A percentile compares a stretch with the other conserved stretches of the same genome.
Conservation (phyloP, 2,888 invertebrate species). For the Pachycephus smyrnensis region DNA sequence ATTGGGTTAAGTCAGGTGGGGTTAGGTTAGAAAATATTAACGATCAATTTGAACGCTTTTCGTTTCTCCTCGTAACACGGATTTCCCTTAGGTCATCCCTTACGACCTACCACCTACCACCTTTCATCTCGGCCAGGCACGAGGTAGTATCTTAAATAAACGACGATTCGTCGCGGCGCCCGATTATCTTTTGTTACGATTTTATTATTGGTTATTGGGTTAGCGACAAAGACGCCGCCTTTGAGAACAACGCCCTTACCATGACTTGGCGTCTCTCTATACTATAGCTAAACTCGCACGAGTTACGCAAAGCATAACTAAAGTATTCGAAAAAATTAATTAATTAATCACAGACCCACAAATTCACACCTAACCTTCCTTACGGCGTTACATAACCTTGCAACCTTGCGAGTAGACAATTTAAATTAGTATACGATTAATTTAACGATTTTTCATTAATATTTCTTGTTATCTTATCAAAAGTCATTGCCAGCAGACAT, state of each 20-base stretch:
- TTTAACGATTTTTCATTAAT: too few relatives aligned
- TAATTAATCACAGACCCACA: not conserved
- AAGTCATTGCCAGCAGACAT: not conserved
- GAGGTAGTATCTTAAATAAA: constrained; percentile 22
- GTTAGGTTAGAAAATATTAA: not conserved
- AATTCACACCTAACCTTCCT: not conserved
- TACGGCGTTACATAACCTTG: not conserved
- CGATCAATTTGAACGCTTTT: not conserved
- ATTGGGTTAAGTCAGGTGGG: not conserved
- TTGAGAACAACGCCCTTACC: not conserved
- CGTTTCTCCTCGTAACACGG: not conserved
- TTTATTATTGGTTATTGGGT: constrained; percentile 38
- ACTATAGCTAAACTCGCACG: not conserved
- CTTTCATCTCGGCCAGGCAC: not conserved
- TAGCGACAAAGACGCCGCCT: constrained; percentile 19
- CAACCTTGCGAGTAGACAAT: too few relatives aligned
- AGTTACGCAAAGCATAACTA: not conserved
- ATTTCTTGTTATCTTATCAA: not conserved
- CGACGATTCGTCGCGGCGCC: constrained; percentile 34
- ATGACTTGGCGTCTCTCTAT: not conserved
- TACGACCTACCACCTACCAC: not conserved
- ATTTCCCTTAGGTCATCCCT: not conserved
- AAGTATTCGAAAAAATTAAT: not conserved
- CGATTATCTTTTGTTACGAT: constrained; percentile 38
- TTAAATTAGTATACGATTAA: too few relatives aligned